Evolutionary conservation across 2,113 vertebrate genomes (phyloP).

Genomic region (Penelope pileata): DNA sequence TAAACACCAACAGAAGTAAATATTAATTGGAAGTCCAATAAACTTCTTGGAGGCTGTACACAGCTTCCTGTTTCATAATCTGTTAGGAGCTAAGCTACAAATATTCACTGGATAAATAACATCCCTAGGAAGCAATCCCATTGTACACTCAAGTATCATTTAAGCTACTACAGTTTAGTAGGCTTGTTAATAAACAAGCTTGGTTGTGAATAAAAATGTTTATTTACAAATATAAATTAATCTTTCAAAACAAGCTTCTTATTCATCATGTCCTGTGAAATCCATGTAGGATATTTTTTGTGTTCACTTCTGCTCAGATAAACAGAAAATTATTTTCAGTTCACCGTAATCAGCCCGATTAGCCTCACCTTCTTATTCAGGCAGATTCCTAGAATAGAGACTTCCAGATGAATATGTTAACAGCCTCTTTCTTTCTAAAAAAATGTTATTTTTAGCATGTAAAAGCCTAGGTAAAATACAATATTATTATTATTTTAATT

Average conservation of each 20-base stretch:
- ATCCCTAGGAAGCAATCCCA: neutral
- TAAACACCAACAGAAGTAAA: conserved; percentile 27
- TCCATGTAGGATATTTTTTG: neutral
- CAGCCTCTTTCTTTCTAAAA: neutral
- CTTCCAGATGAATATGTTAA: neutral
- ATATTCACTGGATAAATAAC: neutral
- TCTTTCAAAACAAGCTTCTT: conserved; percentile 5
- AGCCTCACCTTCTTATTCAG: neutral
- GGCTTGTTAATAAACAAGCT: neutral
- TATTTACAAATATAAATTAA: conserved; percentile 34
- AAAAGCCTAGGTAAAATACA: neutral
- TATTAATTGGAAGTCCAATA: conserved; percentile 11
- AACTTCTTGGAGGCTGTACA: neutral
- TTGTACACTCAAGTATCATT: neutral
- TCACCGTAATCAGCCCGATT: neutral
- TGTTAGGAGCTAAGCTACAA: neutral
- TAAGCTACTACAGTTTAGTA: neutral
- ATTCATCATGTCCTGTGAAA: neutral
- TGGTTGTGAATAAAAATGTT: neutral
- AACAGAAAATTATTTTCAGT: neutral
- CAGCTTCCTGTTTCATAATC: neutral
- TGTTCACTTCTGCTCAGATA: neutral
- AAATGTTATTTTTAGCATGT: neutral
- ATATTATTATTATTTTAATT: neutral
- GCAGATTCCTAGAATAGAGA: neutral